phyloP scores from a whole-genome alignment of 2,888 invertebrate species.

The Elmis aenea region DNA sequence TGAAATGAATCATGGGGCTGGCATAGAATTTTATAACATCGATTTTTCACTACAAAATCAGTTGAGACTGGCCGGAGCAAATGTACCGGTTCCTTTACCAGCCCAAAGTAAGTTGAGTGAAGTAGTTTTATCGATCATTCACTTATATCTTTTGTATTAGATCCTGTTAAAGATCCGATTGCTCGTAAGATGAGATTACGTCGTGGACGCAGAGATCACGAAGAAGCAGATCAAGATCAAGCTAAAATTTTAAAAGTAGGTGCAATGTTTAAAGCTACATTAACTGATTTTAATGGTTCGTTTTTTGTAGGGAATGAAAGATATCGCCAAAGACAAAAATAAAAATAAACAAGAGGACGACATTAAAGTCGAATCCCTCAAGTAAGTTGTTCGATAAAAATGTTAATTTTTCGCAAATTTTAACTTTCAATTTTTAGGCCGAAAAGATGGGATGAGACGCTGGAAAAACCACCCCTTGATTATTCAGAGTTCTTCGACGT shows the following conservation, averaged over 20 bases:
- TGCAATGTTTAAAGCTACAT: no score
- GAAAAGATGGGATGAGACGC: conserved; percentile 92
- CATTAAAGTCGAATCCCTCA: conserved; percentile 65
- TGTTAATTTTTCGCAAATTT: conserved; percentile 1
- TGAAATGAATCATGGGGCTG: conserved; percentile 68
- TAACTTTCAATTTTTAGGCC: conserved; percentile 56
- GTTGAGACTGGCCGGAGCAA: conserved; percentile 84
- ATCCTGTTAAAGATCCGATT: conserved; percentile 81
- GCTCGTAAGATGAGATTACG: conserved; percentile 88
- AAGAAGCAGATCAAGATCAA: conserved; percentile 79
- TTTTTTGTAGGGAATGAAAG: conserved; percentile 68
- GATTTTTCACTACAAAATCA: conserved; percentile 98
- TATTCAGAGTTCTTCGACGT: conserved; percentile 97
- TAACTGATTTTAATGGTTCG: conserved; percentile 2
- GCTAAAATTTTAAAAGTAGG: conserved; percentile 77
- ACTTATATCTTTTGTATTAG: conserved; percentile 36
- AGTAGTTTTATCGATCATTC: conserved; percentile 1
- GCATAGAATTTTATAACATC: conserved; percentile 93
- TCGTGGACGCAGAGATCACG: conserved; percentile 72
- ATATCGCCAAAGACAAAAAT: conserved; percentile 77
- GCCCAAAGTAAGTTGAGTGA: conserved; percentile 55
- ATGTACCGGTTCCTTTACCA: conserved; percentile 67
- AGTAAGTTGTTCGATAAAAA: conserved; percentile 54
- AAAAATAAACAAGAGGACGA: conserved; percentile 64
- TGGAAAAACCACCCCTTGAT: conserved; percentile 92